Evolutionary conservation across 1,140 invertebrate species (phyloP).

Genomic region (Drosophila ficusphila): DNA sequence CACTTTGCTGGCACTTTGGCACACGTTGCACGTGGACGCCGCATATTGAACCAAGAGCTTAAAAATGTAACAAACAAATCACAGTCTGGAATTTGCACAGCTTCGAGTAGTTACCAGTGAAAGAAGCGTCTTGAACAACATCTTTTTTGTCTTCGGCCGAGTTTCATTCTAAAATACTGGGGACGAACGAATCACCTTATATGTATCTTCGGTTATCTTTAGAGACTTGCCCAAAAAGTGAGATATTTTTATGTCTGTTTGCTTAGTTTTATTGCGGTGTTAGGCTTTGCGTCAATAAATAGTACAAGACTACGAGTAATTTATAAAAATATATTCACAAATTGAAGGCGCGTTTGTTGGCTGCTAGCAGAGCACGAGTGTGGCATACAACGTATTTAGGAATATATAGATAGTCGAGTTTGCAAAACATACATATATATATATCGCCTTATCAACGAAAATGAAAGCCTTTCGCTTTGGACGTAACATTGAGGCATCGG

Average conservation of each 20-base stretch:
- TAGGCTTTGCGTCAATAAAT: slow-evolving; percentile 54
- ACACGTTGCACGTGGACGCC: slow-evolving; percentile 45
- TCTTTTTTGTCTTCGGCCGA: slow-evolving; percentile 15
- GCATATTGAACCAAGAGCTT: slow-evolving; percentile 37
- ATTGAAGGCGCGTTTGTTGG: slow-evolving; percentile 68
- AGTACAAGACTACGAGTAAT: slow-evolving; percentile 43
- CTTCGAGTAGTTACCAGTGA: slow-evolving; percentile 42
- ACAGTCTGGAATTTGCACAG: background rate
- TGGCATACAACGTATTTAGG: slow-evolving; percentile 60
- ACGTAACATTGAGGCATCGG: slow-evolving; percentile 49
- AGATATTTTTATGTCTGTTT: slow-evolving; percentile 33
- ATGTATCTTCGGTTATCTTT: slow-evolving; percentile 35
- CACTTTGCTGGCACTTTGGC: slow-evolving; percentile 29
- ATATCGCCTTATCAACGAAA: slow-evolving; percentile 7
- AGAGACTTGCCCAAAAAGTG: slow-evolving; percentile 23
- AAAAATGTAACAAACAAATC: background rate
- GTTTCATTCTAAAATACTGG: slow-evolving; percentile 56
- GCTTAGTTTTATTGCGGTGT: slow-evolving; percentile 58
- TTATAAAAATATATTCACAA: slow-evolving; percentile 72
- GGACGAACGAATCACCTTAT: slow-evolving; percentile 27
- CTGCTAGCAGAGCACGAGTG: slow-evolving; percentile 42
- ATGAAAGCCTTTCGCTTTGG: slow-evolving; percentile 39
- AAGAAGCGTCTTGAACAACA: slow-evolving; percentile 47
- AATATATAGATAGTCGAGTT: slow-evolving; percentile 57
- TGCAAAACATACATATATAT: slow-evolving; percentile 20